Evolutionary conservation across 1,140 invertebrate genomes (phyloP), one percentile per base, ranked within the genome.

Genomic region (Hyphantria cunea): DNA sequence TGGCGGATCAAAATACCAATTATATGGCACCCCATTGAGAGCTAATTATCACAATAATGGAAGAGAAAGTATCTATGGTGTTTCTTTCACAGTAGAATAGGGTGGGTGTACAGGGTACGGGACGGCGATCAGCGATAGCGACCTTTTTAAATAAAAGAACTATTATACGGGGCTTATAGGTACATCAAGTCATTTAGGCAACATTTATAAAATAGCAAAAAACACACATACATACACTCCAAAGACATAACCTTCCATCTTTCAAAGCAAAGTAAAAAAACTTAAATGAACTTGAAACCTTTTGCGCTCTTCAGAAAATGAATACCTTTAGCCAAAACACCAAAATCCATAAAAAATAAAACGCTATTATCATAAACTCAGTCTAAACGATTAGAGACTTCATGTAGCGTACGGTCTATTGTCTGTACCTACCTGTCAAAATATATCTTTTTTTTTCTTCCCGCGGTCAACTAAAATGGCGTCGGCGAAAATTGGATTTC

Each of bases 341-440:
- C n/a, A 10, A 10, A 10, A 7, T 39, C 37, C 37, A 17, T 37
- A 34, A 45, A 44, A 44, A 6, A 44, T 44, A 44, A 12, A 44
- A 0, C 10, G 11, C 12, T 44, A 55, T 55, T 55, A 55, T 41
- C 53, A 55, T 55, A 45, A 15, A 33, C 53, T 11, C 10, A 5
- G 53, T 11, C 53, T 55, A 55, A 55, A 55, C 53, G 53, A 55
- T 55, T 55, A 55, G 53, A 33, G 53, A 8, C 41, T 15, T 33
- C 53, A 55, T 31, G 53, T 13, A 9, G 53, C 45, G 15, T 11
- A 41, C 53, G 41, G 25, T 13, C 69, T 62, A 64, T 71, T 71
- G 69, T 71, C 61, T 67, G 12, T 64, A 67, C 51, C 65, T 64
- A 67, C 51, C 65, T 71, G 69, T 67, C 69, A 71, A 67, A 71